Conservation (phyloP, 2,113 vertebrate genomes). For the Apistogramma diplotaenia region DNA sequence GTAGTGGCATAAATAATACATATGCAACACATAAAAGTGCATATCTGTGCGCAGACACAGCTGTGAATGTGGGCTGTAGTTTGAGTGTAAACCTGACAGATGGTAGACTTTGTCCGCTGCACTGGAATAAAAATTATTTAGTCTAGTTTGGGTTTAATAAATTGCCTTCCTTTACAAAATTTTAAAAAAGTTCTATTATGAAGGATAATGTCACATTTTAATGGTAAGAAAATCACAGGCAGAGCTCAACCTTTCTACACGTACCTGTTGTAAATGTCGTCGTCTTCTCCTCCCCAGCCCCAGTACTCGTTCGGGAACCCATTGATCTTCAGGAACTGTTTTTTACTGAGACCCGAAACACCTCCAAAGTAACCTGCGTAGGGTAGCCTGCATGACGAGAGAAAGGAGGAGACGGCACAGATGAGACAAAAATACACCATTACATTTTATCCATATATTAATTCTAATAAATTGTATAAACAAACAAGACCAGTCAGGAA, state of each 20-base stretch:
- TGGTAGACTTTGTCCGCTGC: background rate
- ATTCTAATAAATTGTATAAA: background rate
- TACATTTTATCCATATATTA: background rate
- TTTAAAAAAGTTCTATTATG: background rate
- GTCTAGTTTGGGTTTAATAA: background rate
- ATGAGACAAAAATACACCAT: background rate
- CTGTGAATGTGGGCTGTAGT: background rate
- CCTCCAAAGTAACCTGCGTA: slow-evolving; percentile 97
- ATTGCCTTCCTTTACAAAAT: background rate
- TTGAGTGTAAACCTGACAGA: slow-evolving; percentile 13
- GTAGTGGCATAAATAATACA: slow-evolving; percentile 6
- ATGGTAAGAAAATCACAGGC: background rate
- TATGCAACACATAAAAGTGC: background rate
- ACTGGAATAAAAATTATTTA: background rate
- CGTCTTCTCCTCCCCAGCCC: slow-evolving; percentile 99
- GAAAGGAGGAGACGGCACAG: background rate
- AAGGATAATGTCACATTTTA: background rate
- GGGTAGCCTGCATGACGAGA: slow-evolving; percentile 81
- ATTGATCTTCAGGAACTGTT: slow-evolving; percentile 98
- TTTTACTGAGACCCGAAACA: slow-evolving; percentile 95
- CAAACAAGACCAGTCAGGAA: background rate
- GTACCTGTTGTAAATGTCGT: slow-evolving; percentile 99
- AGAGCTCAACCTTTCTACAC: background rate
- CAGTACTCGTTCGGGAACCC: slow-evolving; percentile 99
- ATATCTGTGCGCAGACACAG: background rate